These are phyloP conservation scores for Cebidichthys violaceus DNA, from an alignment of 2,113 vertebrate genomes.

Conservation along the genomic window DNA sequence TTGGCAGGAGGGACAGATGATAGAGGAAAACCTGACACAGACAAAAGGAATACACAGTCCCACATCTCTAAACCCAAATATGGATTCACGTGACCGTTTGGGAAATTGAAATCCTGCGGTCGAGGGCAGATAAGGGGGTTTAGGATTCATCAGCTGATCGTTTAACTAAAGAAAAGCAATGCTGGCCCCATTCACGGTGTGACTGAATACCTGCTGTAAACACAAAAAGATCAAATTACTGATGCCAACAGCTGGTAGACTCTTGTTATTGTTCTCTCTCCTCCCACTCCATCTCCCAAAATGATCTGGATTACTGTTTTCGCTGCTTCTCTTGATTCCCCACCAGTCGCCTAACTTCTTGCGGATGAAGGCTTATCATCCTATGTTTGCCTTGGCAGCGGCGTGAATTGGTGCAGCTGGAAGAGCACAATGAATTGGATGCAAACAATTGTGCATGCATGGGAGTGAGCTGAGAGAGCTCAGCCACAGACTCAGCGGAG, in stretches of 20 bases:
- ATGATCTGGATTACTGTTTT: constrained; percentile 61
- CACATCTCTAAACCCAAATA: constrained; percentile 40
- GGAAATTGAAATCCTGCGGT: constrained; percentile 31
- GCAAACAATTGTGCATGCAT: constrained; percentile 71
- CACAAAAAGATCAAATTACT: constrained; percentile 51
- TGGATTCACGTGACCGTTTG: constrained; percentile 42
- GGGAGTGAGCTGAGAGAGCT: constrained; percentile 58
- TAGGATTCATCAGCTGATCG: constrained; percentile 2
- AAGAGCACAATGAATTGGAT: constrained; percentile 69
- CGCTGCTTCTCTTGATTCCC: constrained; percentile 28
- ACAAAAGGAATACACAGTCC: constrained; percentile 42
- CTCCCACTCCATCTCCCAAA: constrained; percentile 58
- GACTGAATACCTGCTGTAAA: constrained; percentile 36
- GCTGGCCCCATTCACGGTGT: neutral
- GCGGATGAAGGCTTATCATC: constrained; percentile 47
- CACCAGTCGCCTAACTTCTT: constrained; percentile 55
- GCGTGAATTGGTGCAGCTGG: constrained; percentile 63
- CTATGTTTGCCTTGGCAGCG: constrained; percentile 58
- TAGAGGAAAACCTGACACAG: constrained; percentile 43
- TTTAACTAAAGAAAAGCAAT: constrained; percentile 24
- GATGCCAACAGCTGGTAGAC: constrained; percentile 31
- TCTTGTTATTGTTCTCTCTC: constrained; percentile 37
- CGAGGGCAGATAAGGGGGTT: neutral
- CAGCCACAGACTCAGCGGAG: constrained; percentile 56
- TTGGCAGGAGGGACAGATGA: constrained; percentile 54